Base-by-base conservation (phyloP, 2,113 vertebrate species). In the Paradisaea rubra region DNA sequence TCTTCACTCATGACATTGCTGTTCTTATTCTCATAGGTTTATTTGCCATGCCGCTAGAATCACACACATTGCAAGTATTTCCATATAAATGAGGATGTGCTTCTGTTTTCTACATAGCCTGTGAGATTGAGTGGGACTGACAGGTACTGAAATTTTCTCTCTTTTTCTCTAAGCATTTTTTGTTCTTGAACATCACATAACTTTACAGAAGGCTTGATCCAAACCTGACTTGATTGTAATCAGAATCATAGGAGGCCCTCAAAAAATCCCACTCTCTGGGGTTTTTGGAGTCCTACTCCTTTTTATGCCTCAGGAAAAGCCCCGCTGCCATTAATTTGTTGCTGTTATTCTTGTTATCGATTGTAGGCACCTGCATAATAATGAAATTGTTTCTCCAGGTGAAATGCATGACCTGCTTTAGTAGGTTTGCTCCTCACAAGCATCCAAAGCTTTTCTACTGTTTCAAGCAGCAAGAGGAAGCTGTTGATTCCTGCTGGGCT, bases 11-110 rank as follows among this genome's bases (percentile, higher is more conserved):
- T 6, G 39, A 9, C 18, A 18, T 52, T 63, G 25, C 49, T 72
- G 12, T 28, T 69, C 25, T 65, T 61, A 20, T 33, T 82, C 65
- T 79, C 61, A n/a, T 1, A 31, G 54, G 28, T 56, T 70, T 87
- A 49, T 39, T 65, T 19, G 42, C 30, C 53, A 4, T 12, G 45
- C 61, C 0, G 0, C 37, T 68, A 49, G 45, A 53, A 39, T 69
- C 45, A 53, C 66, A 69, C 22, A 15, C 13, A 4, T 53, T 44
- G 33, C 22, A 82, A 85, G 30, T 44, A 89, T 85, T 93, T 85
- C 74, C 41, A 45, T 69, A 37, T 21, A 64, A 82, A 56, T 80
- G 68, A 79, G 37, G 50, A 54, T 35, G n/a, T 4, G 3, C 24
- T 7, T 49, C 45, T 57, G 41, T 50, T 89, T 89, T 68, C 45